Evolutionary conservation across 2,113 vertebrate genomes (phyloP).

Genomic region (Budorcas taxicolor): DNA sequence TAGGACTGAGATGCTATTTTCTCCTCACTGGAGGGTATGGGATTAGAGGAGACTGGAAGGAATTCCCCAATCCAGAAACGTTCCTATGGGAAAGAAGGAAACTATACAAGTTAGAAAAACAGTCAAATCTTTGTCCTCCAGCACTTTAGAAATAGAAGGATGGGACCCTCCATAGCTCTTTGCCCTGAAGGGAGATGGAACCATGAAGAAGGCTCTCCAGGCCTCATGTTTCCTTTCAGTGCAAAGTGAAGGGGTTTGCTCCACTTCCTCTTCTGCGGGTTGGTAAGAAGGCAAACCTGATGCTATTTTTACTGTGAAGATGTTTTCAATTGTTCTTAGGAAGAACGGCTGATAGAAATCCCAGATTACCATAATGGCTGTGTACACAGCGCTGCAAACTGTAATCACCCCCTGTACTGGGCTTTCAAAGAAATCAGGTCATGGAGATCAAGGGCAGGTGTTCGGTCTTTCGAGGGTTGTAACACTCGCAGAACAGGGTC

Average conservation of each 20-base stretch:
- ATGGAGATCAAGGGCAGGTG: background rate
- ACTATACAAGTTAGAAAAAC: background rate
- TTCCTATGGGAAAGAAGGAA: background rate
- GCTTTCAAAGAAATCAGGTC: background rate
- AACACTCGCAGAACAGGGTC: background rate
- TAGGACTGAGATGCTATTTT: background rate
- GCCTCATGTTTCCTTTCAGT: background rate
- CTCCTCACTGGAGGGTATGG: background rate
- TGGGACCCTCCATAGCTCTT: background rate
- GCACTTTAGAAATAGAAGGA: background rate
- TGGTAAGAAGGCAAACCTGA: background rate
- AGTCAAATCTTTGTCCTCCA: background rate
- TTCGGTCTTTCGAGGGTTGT: background rate
- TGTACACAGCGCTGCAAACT: slow-evolving; percentile 7
- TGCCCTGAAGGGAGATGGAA: background rate
- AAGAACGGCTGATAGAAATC: slow-evolving; percentile 20
- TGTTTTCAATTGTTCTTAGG: slow-evolving; percentile 15
- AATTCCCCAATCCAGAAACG: background rate
- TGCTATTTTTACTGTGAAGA: background rate
- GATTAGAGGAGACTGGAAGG: background rate
- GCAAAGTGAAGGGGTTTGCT: background rate
- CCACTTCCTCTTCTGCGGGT: background rate
- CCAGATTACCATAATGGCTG: slow-evolving; percentile 2
- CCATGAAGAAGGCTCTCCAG: background rate
- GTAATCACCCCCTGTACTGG: background rate